These are phyloP conservation scores for Heterodera filipjevi DNA, from an alignment of 2,888 invertebrate genomes.

Conservation along the genomic window DNA sequence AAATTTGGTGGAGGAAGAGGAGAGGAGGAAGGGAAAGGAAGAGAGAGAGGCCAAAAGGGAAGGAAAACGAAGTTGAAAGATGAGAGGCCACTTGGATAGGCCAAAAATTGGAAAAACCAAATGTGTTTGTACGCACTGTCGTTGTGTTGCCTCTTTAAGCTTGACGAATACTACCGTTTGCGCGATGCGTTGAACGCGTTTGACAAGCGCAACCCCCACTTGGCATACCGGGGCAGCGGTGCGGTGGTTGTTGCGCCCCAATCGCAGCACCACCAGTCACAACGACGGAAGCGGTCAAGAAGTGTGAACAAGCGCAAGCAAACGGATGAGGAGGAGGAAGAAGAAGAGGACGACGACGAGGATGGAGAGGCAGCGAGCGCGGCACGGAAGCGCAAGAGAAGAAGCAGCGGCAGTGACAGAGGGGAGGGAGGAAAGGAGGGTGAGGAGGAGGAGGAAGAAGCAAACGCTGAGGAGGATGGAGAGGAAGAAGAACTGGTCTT, in stretches of 20 bases:
- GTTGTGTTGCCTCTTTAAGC: conserved; percentile 7
- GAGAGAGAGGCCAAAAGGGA: background rate
- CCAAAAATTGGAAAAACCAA: too few relatives aligned
- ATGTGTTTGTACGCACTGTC: background rate
- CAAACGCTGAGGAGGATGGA: background rate
- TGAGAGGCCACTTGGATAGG: too few relatives aligned
- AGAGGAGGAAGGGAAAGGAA: background rate
- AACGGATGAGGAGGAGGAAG: conserved; percentile 21
- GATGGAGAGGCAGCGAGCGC: background rate
- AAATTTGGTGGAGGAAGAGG: background rate
- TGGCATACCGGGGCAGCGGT: conserved; percentile 27
- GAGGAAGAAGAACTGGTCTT: conserved; percentile 20
- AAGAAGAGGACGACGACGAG: conserved; percentile 1
- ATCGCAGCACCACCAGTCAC: background rate
- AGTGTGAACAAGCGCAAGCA: background rate
- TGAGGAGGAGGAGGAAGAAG: background rate
- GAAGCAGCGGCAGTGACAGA: too few relatives aligned
- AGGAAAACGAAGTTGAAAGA: background rate
- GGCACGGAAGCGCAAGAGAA: conserved; percentile 19
- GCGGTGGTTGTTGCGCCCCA: background rate
- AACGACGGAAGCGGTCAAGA: background rate
- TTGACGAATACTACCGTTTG: conserved; percentile 29
- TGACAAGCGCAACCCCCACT: conserved; percentile 27
- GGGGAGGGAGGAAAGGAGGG: too few relatives aligned
- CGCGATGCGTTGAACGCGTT: conserved; percentile 28